A percentile compares a stretch with the other conserved stretches of the same genome.
Conservation (phyloP, 1,140 invertebrate species). For the Zaprionus inermis region DNA sequence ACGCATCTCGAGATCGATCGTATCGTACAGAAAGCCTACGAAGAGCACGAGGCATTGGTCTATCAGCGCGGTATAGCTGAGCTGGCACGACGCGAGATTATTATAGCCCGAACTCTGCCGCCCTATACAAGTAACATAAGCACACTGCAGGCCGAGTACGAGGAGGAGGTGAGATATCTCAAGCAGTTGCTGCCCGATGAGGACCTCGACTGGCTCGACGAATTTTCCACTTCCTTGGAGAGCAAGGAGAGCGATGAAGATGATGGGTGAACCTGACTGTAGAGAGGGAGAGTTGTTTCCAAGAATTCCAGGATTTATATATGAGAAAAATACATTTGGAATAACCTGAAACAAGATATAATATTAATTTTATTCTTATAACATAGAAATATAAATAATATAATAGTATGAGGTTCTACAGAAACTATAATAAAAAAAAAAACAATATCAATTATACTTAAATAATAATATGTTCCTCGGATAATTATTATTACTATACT, state of each 20-base stretch:
- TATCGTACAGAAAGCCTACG: constrained; percentile 38
- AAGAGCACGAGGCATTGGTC: constrained; percentile 43
- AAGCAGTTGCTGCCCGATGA: constrained; percentile 8
- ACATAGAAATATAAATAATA: no score
- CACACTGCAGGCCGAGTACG: constrained; percentile 7
- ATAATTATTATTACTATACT: no score
- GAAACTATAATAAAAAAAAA: no score
- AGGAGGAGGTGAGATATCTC: constrained; percentile 15
- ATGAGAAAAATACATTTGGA: no score
- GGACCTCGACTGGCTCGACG: constrained; percentile 9
- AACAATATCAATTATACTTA: no score
- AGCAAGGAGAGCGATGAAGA: neutral
- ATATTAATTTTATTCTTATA: no score
- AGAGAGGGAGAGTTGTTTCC: no score
- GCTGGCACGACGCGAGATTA: constrained; percentile 25
- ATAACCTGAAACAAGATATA: no score
- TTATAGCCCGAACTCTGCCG: constrained; percentile 13
- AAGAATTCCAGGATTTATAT: no score
- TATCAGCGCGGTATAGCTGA: constrained; percentile 23
- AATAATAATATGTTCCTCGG: no score
- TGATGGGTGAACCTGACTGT: no score
- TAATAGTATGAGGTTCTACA: no score
- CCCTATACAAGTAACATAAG: constrained; percentile 13
- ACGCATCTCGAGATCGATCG: constrained; percentile 11
- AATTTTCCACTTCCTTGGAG: neutral